A percentile compares a stretch with the other conserved stretches of the same genome.
Evolutionary conservation across 2,113 vertebrate genomes (phyloP).

Genomic region (Nycticryphes semicollaris): DNA sequence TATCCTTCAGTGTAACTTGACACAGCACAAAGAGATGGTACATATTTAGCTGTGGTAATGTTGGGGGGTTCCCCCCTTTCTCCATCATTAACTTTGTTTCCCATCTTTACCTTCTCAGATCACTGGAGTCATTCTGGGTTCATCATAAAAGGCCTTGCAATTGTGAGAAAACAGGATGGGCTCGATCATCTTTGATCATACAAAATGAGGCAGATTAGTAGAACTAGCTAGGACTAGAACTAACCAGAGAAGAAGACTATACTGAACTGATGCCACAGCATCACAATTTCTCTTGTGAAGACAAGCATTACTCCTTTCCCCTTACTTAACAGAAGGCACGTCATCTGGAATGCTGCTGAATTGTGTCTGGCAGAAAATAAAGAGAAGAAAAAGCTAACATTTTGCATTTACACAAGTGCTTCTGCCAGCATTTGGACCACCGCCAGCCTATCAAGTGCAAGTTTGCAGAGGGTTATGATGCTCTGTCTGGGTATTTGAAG

Average conservation of each 20-base stretch:
- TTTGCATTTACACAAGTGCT: not conserved
- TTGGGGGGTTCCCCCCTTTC: not conserved
- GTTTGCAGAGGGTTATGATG: not conserved
- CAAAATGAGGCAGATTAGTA: not conserved
- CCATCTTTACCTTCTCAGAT: not conserved
- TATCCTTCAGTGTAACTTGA: not conserved
- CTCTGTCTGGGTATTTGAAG: not conserved
- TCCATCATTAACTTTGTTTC: not conserved
- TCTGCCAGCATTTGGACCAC: not conserved
- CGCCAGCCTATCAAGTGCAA: not conserved
- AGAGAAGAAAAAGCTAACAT: not conserved
- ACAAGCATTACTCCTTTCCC: not conserved
- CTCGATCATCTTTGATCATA: not conserved
- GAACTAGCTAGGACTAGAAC: not conserved
- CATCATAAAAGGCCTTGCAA: not conserved
- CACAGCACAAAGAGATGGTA: not conserved
- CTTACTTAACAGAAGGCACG: conserved; percentile 1
- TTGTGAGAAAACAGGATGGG: not conserved
- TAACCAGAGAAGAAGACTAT: not conserved
- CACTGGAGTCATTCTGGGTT: not conserved
- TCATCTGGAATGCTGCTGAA: conserved; percentile 8
- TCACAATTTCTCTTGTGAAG: not conserved
- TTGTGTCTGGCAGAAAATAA: not conserved
- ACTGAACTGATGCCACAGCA: not conserved
- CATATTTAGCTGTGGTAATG: not conserved